phyloP scores from a whole-genome alignment of 1,140 invertebrate genomes.

The Choristoneura fumiferana region DNA sequence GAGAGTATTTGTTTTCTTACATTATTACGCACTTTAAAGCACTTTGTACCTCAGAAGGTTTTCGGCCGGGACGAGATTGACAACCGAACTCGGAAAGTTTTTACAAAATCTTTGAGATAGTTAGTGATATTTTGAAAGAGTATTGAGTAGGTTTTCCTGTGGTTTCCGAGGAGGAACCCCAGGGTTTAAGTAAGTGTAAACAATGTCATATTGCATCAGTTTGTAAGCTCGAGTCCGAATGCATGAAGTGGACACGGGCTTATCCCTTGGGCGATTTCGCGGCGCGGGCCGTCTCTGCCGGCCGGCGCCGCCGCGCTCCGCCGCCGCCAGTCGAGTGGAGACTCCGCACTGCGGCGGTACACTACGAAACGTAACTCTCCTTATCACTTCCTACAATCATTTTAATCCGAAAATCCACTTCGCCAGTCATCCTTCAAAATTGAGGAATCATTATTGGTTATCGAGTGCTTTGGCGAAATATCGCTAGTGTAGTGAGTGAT shows the following conservation, averaged over 20 bases:
- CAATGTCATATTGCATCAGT: too few relatives aligned
- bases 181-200: too few relatives aligned
- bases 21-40: background rate
- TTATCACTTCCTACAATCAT: constrained; percentile 20
- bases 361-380: constrained; percentile 24
- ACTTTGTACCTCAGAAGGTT: too few relatives aligned
- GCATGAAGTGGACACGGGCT: background rate
- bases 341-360: constrained; percentile 66
- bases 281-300: constrained; percentile 23
- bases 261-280: constrained; percentile 18
- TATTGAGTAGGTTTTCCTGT: too few relatives aligned
- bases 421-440: constrained; percentile 7
- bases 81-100: too few relatives aligned
- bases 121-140: too few relatives aligned
- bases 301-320: constrained; percentile 23
- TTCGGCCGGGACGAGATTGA: too few relatives aligned
- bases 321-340: constrained; percentile 50
- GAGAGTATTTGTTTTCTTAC: constrained; percentile 5
- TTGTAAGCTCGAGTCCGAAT: background rate
- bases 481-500: constrained; percentile 48
- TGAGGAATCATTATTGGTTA: constrained; percentile 4
- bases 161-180: too few relatives aligned
- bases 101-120: too few relatives aligned
- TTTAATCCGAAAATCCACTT: constrained; percentile 26
- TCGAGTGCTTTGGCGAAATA: constrained; percentile 8